Base-by-base conservation (phyloP, 2,888 invertebrate species). In the Clitarchus hookeri region DNA sequence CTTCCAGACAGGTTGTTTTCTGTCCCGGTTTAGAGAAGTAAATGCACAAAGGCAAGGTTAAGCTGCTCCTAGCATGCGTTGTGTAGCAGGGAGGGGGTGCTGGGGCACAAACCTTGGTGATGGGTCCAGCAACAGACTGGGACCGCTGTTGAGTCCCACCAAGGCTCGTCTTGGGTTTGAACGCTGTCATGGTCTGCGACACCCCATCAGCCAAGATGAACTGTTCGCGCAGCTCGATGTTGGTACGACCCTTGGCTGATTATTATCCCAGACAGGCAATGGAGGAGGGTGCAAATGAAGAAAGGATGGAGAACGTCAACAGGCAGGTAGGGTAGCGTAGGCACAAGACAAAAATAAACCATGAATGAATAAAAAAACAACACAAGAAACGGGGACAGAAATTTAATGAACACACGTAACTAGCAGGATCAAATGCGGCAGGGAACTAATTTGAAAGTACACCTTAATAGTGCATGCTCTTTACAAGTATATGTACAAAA, bases 171-270 rank as follows among this genome's bases (percentile, higher is more conserved):
- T 98, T 98, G 91, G 98, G 96, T 93, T 97, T 97, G 95, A 99
- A 99, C 91, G 98, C 97, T 91, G 98, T 96, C 98, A 99, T 99
- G 92, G 97, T 97, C 94, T 99, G 99, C 92, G 98, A 97, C 90
- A 98, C 98, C 92, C 99, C 99, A 92, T 98, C 97, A 90, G 99
- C 98, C 94, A 99, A 94, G 92, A 98, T 98, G 94, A 99, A 99
- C 94, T 98, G 98, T 93, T 99, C 99, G 92, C 99, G 96, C 92
- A 99, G 96, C 94, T 99, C 99, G 94, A 99, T 97, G 95, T 99
- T 99, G 93, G 99, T 99, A 94, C 99, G 97, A 94, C 99, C 99
- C 95, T 99, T 98, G 94, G 99, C 99, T 99, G 85, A 82, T 36
- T 82, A 82, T 65, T n/a, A 11, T 65, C 65, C 36, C 82, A 16